phyloP scores from a whole-genome alignment of 2,113 vertebrate species.

The Penelope pileata region DNA sequence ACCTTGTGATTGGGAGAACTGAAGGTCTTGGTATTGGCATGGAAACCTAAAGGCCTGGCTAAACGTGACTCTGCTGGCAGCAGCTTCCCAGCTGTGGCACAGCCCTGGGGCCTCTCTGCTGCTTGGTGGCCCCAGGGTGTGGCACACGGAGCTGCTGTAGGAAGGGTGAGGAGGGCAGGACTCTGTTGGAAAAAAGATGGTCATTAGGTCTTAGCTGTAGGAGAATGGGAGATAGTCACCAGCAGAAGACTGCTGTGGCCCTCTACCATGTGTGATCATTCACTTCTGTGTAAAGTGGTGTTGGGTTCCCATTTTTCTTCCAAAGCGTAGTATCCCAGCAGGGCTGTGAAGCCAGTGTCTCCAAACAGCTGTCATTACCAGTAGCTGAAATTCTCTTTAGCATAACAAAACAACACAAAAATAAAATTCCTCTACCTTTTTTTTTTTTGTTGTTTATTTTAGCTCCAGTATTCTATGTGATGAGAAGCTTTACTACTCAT shows the following conservation, averaged over 20 bases:
- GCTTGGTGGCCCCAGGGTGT: too few relatives aligned
- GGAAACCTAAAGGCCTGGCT: background rate
- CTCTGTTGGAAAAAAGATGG: background rate
- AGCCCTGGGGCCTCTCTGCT: too few relatives aligned
- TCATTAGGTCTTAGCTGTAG: background rate
- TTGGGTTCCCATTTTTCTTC: background rate
- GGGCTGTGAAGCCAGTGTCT: background rate
- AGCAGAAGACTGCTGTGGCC: background rate
- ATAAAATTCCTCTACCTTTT: background rate
- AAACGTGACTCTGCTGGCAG: background rate
- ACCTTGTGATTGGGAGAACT: background rate
- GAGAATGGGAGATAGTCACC: background rate
- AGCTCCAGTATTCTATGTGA: background rate
- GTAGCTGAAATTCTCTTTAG: background rate
- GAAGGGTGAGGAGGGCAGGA: background rate
- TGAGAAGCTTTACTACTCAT: background rate
- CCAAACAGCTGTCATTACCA: background rate
- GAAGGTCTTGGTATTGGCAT: fast-evolving
- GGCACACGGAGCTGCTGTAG: background rate
- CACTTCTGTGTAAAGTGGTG: background rate
- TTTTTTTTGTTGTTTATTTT: background rate
- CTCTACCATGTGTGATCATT: background rate
- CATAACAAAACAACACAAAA: background rate
- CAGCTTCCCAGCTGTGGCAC: background rate
- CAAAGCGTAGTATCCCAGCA: background rate